Percentiles rank a stretch among this genome's conserved stretches.
phyloP scores from a whole-genome alignment of 2,113 vertebrate genomes.

The Melanotaenia duboulayi region DNA sequence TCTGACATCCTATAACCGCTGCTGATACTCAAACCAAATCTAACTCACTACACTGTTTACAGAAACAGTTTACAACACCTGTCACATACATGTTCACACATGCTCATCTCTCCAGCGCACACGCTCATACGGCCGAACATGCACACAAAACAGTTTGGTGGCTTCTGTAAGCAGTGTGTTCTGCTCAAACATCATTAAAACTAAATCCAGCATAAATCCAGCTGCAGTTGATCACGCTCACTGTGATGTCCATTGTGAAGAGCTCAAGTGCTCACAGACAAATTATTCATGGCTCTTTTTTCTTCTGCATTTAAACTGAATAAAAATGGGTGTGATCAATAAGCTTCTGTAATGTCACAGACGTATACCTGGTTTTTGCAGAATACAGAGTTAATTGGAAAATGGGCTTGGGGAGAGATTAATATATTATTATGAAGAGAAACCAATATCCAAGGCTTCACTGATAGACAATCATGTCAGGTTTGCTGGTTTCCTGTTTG shows the following conservation, averaged over 20 bases:
- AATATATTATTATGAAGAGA: constrained; percentile 4
- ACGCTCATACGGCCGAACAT: neutral
- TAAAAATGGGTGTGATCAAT: constrained; percentile 8
- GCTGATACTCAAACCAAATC: constrained; percentile 47
- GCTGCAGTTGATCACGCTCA: constrained; percentile 47
- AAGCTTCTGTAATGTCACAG: no score
- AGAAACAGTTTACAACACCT: constrained; percentile 59
- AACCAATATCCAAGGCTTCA: constrained; percentile 7
- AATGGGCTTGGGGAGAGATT: neutral
- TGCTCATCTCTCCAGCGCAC: constrained; percentile 9
- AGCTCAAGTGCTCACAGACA: constrained; percentile 18
- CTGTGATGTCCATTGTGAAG: constrained; percentile 44
- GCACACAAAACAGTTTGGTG: constrained; percentile 40
- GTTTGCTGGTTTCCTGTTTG: constrained; percentile 9
- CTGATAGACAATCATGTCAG: constrained; percentile 19
- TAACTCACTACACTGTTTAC: constrained; percentile 65
- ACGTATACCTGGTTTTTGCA: no score
- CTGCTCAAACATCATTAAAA: constrained; percentile 68
- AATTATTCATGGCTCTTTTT: constrained; percentile 19
- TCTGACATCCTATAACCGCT: constrained; percentile 42
- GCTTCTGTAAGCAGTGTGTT: constrained; percentile 41
- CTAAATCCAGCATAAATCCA: constrained; percentile 53
- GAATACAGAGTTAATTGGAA: neutral
- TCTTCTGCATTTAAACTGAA: constrained; percentile 4
- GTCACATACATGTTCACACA: constrained; percentile 34